Conservation (phyloP, 1,140 invertebrate species). For the Drosophila pseudoobscura region DNA sequence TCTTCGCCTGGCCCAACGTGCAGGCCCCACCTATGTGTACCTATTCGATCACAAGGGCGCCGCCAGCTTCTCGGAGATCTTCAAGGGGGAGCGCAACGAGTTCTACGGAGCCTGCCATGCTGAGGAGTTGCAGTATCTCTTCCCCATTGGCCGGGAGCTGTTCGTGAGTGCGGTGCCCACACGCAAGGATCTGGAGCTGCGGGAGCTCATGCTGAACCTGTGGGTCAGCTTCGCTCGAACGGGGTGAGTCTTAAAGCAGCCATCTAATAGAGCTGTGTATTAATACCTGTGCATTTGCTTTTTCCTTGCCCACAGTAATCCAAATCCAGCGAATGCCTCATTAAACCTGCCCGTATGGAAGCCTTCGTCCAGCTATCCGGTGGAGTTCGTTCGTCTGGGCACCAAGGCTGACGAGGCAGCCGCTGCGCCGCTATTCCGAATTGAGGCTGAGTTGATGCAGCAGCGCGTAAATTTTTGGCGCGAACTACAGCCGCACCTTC, state of each 20-base stretch:
- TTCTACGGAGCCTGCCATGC: constrained; percentile 89
- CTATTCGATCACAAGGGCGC: constrained; percentile 87
- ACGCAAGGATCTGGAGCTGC: constrained; percentile 84
- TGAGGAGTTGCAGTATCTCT: constrained; percentile 89
- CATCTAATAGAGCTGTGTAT: neutral
- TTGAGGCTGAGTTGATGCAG: constrained; percentile 61
- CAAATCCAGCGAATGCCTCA: constrained; percentile 82
- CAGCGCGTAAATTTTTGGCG: constrained; percentile 72
- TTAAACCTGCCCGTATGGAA: constrained; percentile 82
- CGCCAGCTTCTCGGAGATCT: constrained; percentile 88
- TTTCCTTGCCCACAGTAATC: constrained; percentile 81
- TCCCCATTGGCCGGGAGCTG: constrained; percentile 86
- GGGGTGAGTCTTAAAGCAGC: constrained; percentile 84
- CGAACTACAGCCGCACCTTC: constrained; percentile 60
- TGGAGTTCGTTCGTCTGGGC: constrained; percentile 84
- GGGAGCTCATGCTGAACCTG: constrained; percentile 85
- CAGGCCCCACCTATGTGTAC: constrained; percentile 86
- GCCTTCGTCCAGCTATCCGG: constrained; percentile 78
- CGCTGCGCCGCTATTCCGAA: constrained; percentile 33
- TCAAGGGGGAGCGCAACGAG: constrained; percentile 85
- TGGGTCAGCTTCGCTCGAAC: constrained; percentile 89
- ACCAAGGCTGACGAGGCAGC: constrained; percentile 59
- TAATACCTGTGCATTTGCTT: neutral
- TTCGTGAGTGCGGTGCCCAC: constrained; percentile 84
- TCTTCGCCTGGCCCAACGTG: constrained; percentile 83